Evolutionary conservation across 2,888 invertebrate genomes (phyloP).

Genomic region (Choreutis nemorana): DNA sequence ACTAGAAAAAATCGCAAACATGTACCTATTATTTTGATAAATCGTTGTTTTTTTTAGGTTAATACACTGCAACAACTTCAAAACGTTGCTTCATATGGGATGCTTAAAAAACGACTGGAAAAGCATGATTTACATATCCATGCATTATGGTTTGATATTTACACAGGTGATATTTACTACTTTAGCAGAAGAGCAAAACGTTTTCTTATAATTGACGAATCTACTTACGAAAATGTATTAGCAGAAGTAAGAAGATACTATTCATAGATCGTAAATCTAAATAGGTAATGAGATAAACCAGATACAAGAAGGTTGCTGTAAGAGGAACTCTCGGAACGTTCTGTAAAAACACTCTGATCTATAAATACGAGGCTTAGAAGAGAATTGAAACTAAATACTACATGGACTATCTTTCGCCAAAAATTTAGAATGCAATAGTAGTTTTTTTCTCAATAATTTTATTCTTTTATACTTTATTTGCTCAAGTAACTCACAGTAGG

Average conservation of each 20-base stretch:
- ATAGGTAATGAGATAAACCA: no score
- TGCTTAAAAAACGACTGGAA: constrained; percentile 82
- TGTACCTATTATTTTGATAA: neutral
- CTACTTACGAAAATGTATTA: constrained; percentile 75
- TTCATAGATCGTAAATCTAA: no score
- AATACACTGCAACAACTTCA: constrained; percentile 92
- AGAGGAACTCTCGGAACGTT: no score
- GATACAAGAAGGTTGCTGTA: no score
- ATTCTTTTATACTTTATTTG: no score
- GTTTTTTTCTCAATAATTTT: no score
- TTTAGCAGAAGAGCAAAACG: constrained; percentile 88
- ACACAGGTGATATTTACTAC: constrained; percentile 94
- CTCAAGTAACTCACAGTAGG: no score
- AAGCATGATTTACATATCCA: constrained; percentile 87
- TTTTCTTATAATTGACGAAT: constrained; percentile 88
- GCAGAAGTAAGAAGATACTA: constrained; percentile 83
- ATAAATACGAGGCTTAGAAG: no score
- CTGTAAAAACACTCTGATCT: no score
- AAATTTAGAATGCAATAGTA: no score
- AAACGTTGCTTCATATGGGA: constrained; percentile 92
- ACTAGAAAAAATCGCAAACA: neutral
- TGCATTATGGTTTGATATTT: constrained; percentile 98
- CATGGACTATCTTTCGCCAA: no score
- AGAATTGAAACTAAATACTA: no score
- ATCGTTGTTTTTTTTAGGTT: constrained; percentile 58